Evolutionary conservation across 2,797 vertebrate genomes (phyloP).

Genomic region (Glossophaga mutica): DNA sequence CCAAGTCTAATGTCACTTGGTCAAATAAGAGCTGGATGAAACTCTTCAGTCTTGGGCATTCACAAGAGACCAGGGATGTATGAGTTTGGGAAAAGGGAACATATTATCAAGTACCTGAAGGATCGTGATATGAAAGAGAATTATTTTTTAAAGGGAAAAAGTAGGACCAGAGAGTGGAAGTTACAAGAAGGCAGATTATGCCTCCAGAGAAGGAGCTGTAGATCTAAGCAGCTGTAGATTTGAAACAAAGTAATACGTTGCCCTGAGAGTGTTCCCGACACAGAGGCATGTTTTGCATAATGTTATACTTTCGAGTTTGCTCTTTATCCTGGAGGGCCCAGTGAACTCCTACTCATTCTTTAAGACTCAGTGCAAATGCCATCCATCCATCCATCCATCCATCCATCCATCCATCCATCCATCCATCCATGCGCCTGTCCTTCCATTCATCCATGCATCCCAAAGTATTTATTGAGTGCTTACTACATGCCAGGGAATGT

Average conservation of each 20-base stretch:
- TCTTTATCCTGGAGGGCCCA: background rate
- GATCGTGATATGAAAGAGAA: background rate
- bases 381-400: background rate
- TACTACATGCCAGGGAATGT: background rate
- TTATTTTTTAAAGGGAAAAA: constrained; percentile 1
- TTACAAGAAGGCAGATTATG: constrained; percentile 49
- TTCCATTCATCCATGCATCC: background rate
- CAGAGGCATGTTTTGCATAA: background rate
- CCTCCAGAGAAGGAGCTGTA: background rate
- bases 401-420: background rate
- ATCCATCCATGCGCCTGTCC: background rate
- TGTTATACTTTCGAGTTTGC: background rate
- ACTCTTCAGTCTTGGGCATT: background rate
- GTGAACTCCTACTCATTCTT: background rate
- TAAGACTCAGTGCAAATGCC: background rate
- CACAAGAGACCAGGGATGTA: background rate
- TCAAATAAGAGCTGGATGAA: background rate
- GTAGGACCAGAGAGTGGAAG: constrained; percentile 63
- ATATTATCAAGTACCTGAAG: background rate
- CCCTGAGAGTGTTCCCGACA: background rate
- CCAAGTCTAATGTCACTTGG: background rate
- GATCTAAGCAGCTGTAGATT: background rate
- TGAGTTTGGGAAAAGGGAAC: background rate
- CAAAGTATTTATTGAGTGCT: background rate
- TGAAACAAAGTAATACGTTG: background rate